A percentile compares a stretch with the other conserved stretches of the same genome.
Evolutionary conservation across 1,140 invertebrate genomes (phyloP).

Genomic region (Heliconius congener): DNA sequence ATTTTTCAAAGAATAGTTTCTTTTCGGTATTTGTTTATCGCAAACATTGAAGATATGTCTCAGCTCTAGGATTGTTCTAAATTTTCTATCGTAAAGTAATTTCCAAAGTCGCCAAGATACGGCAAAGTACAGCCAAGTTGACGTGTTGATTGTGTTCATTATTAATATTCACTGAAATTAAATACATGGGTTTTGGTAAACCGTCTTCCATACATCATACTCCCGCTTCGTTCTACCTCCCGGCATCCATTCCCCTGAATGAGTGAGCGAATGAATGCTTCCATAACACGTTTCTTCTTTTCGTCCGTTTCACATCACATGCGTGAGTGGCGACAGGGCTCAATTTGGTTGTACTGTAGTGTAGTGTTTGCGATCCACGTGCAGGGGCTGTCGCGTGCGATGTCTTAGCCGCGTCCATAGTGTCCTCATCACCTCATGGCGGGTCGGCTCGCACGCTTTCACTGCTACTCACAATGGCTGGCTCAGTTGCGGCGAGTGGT

Average conservation of each 20-base stretch:
- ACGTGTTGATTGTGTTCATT: constrained; percentile 28
- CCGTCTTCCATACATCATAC: constrained; percentile 30
- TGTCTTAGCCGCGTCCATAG: constrained; percentile 71
- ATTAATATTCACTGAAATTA: neutral
- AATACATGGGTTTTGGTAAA: neutral
- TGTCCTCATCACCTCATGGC: constrained; percentile 68
- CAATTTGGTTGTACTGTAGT: constrained; percentile 76
- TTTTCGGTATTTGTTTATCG: constrained; percentile 33
- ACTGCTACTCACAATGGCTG: constrained; percentile 73
- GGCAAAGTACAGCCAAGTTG: constrained; percentile 74
- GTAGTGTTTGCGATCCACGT: constrained; percentile 59
- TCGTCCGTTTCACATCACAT: no score
- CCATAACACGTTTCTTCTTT: no score
- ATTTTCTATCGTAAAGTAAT: neutral
- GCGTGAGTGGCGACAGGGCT: constrained; percentile 21
- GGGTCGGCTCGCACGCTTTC: constrained; percentile 70
- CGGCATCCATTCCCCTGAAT: constrained; percentile 52
- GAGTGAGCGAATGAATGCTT: constrained; percentile 12
- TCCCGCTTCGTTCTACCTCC: constrained; percentile 54
- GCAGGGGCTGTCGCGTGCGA: constrained; percentile 62
- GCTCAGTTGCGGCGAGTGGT: constrained; percentile 70
- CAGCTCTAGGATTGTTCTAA: constrained; percentile 30
- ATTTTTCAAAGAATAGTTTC: constrained; percentile 18
- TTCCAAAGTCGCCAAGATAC: neutral
- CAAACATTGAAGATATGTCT: constrained; percentile 42